Base-by-base conservation (phyloP, 2,888 invertebrate genomes). In the Mystacides longicornis region DNA sequence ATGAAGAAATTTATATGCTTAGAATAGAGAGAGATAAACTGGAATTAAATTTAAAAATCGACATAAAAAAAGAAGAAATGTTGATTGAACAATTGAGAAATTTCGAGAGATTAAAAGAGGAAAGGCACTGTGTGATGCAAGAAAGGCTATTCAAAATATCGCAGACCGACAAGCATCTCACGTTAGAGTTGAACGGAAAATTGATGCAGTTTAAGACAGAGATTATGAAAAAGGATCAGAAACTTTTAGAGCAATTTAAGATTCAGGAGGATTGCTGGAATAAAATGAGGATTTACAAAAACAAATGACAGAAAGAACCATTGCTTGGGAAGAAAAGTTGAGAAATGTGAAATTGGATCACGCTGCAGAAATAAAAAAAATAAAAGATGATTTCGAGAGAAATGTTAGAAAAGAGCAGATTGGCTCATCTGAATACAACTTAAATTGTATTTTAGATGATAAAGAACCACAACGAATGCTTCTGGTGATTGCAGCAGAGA, bases 21-120 rank as follows among this genome's bases (percentile, higher is more conserved):
- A 95, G 96, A 73, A 71, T 96, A 65, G 96, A 97, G 74, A 79
- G 95, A 63, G 96, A 96, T 69, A 95, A 95, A 73, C 79, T 96
- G 16, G 82, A 93, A 63, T 92, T 92, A 2, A 95, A 94, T 68
- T 97, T 96, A 96, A 94, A 96, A 72, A 93, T 96, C 53, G 89
- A 93, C 0, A 82, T 90, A 62, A 85, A 89, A 64, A 92, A 95
- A 67, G 72, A 95, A 43, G 93, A 94, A 66, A 91, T 93, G 73
- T 83, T 83, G 14, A 83, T 85, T 67, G 87, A 90, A 3, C 78
- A 80, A 64, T 67, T 86, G n/a, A 85, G 87, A 63, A 93, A 94
- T 68, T 74, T 85, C 74, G 75, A 80, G 18, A 74, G 71, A 62
- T 78, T 95, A 68, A 79, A 91, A 63, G 91, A 93, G 71, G 80